Evolutionary conservation across 2,113 vertebrate genomes (phyloP).

Genomic region (Hippocampus guttulatus): DNA sequence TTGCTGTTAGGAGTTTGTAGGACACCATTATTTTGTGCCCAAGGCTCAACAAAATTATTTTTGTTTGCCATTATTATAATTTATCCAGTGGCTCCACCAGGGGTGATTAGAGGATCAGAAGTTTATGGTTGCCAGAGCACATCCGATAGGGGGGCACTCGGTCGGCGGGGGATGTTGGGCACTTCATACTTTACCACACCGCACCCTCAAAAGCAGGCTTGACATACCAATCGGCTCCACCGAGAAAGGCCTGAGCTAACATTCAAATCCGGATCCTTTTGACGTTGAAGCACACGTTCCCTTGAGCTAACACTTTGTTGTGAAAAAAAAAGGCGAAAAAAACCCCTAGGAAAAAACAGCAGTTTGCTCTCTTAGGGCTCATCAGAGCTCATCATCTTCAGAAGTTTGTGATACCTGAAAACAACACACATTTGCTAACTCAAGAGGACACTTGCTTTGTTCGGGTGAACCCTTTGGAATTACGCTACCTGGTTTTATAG

Average conservation of each 20-base stretch:
- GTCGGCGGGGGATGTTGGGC: no score
- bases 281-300: conserved; percentile 5
- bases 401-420: conserved; percentile 42
- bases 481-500: not conserved
- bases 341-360: not conserved
- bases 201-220: no score
- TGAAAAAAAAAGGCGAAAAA: not conserved
- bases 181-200: no score
- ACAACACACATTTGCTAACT: not conserved
- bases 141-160: no score
- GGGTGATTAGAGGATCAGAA: no score
- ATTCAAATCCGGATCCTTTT: not conserved
- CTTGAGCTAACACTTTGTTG: not conserved
- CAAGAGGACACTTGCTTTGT: not conserved
- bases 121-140: no score
- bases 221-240: not conserved
- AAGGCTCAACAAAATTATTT: no score
- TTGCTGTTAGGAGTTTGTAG: no score
- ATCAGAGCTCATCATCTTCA: conserved; percentile 34
- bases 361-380: not conserved
- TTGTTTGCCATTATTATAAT: no score
- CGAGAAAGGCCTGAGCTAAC: not conserved
- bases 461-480: not conserved
- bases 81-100: no score
- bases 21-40: no score